Conservation (phyloP, 2,113 vertebrate genomes). For the Pica pica region DNA sequence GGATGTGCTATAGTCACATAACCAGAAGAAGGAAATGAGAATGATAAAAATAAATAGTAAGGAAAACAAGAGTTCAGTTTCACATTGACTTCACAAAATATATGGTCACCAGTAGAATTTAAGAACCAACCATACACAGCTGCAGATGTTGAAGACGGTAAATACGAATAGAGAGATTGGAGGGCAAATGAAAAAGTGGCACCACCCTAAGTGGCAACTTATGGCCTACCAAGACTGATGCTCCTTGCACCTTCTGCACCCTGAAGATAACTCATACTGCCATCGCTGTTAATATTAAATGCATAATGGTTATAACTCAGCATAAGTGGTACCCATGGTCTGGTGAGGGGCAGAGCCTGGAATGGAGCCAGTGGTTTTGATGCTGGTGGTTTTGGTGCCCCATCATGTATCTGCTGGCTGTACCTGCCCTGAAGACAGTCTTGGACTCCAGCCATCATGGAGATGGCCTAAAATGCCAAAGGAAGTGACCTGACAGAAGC, state of each 20-base stretch:
- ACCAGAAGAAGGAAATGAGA: neutral
- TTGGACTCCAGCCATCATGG: neutral
- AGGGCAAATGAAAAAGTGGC: neutral
- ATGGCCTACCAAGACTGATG: neutral
- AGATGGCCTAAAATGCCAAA: neutral
- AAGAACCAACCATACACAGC: neutral
- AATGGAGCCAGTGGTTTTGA: accelerated
- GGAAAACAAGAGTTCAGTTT: neutral
- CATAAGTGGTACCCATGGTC: accelerated
- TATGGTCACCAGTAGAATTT: neutral
- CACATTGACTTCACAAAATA: neutral
- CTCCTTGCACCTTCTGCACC: neutral
- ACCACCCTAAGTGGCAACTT: neutral
- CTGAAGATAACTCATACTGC: neutral
- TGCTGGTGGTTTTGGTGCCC: neutral
- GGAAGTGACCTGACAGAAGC: neutral
- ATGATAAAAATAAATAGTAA: neutral
- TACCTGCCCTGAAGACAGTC: neutral
- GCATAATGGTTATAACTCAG: neutral
- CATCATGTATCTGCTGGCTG: neutral
- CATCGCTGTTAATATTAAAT: neutral
- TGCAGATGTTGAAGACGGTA: neutral
- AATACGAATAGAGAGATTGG: neutral
- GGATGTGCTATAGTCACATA: neutral
- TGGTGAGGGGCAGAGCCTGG: neutral